Evolutionary conservation across 1,140 invertebrate genomes (phyloP).

Genomic region (Chrysomallon squamiferum): DNA sequence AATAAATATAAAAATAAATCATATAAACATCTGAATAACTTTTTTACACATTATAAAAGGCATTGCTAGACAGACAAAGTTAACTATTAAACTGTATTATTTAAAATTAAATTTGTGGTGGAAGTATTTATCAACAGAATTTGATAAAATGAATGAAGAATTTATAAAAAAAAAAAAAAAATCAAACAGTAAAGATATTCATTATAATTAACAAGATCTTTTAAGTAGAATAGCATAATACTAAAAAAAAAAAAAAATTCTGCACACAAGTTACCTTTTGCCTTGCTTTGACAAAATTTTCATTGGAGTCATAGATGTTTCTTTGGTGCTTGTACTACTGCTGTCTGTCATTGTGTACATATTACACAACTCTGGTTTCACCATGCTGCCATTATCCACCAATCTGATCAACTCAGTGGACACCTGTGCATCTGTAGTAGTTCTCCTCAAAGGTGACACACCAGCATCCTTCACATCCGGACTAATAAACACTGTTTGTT

Average conservation of each 20-base stretch:
- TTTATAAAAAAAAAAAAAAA: too few relatives aligned
- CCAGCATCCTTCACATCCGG: neutral
- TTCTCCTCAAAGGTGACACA: neutral
- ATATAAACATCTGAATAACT: neutral
- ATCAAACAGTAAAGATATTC: too few relatives aligned
- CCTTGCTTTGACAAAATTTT: slow-evolving; percentile 36
- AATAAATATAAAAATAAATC: neutral
- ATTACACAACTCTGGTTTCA: slow-evolving; percentile 1
- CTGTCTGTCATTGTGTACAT: slow-evolving; percentile 29
- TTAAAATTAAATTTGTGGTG: too few relatives aligned
- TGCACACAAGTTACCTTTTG: slow-evolving; percentile 31
- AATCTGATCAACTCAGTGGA: slow-evolving; percentile 8
- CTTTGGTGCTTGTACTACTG: neutral
- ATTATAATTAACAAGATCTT: too few relatives aligned
- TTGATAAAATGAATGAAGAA: too few relatives aligned
- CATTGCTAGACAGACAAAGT: too few relatives aligned
- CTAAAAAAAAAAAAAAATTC: too few relatives aligned
- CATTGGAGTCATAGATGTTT: slow-evolving; percentile 41
- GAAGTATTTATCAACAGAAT: too few relatives aligned
- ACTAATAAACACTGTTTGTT: neutral
- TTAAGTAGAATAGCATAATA: too few relatives aligned
- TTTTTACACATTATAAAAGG: too few relatives aligned
- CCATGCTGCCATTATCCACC: slow-evolving; percentile 16
- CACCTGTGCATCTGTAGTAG: neutral
- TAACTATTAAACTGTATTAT: too few relatives aligned